Conservation (phyloP, 2,797 vertebrate genomes). For the Pitangus sulphuratus region DNA sequence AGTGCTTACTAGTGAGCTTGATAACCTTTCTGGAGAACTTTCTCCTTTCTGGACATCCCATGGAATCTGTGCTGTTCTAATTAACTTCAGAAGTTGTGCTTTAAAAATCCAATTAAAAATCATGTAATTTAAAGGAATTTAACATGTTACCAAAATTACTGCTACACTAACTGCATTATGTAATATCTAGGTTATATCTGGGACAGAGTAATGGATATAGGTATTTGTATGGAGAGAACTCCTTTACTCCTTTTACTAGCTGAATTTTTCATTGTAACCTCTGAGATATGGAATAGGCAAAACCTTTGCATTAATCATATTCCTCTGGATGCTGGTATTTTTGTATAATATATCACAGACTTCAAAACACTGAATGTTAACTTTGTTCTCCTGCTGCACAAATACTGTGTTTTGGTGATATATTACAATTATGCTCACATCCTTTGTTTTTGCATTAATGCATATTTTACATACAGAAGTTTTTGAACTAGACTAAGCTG, state of each 20-base stretch:
- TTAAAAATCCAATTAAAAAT: not conserved
- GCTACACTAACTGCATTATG: not conserved
- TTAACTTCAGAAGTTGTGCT: not conserved
- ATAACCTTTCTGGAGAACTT: not conserved
- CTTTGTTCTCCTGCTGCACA: not conserved
- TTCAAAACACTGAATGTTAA: not conserved
- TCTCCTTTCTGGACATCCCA: not conserved
- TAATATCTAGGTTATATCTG: not conserved
- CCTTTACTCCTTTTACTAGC: not conserved
- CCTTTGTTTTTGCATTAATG: not conserved
- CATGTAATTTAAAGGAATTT: not conserved
- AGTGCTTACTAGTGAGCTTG: not conserved
- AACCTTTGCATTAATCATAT: not conserved
- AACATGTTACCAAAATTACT: not conserved
- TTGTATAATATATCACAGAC: not conserved
- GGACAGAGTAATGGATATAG: not conserved
- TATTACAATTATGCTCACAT: not conserved
- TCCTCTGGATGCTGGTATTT: not conserved
- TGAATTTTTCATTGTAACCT: not conserved
- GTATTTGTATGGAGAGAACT: not conserved
- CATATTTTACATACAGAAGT: not conserved
- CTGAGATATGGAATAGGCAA: not conserved
- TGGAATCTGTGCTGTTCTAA: not conserved
- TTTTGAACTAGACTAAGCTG: not conserved
- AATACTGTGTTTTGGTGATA: not conserved